These are phyloP conservation scores for Neoarius graeffei DNA, from an alignment of 2,113 vertebrate genomes.

Conservation along the genomic window DNA sequence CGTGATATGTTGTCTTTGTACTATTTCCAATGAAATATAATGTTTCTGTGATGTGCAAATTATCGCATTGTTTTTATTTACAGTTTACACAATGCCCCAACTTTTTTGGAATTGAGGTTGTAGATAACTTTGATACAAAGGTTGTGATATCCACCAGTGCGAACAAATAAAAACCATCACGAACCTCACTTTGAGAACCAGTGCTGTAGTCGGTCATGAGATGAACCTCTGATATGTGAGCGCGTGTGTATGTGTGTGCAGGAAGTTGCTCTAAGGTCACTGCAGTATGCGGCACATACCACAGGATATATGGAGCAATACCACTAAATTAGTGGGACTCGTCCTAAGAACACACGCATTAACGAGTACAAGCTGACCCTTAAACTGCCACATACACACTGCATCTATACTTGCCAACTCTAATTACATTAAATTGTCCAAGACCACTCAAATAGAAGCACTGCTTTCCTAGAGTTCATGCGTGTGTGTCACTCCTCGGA, in stretches of 20 bases:
- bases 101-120: too few relatives aligned
- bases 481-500: not conserved
- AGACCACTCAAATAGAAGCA: not conserved
- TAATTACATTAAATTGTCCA: not conserved
- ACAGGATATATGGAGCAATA: not conserved
- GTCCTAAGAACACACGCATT: not conserved
- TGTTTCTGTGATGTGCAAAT: too few relatives aligned
- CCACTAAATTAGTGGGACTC: slow-evolving; percentile 3
- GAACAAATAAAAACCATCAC: not conserved
- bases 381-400: not conserved
- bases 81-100: too few relatives aligned
- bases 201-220: not conserved
- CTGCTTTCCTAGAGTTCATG: not conserved
- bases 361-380: not conserved
- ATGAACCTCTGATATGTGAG: not conserved
- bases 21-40: too few relatives aligned
- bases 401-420: not conserved
- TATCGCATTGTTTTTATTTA: too few relatives aligned
- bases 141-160: not conserved
- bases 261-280: not conserved
- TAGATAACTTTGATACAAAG: not conserved
- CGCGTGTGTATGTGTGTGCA: not conserved
- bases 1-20: too few relatives aligned
- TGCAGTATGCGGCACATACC: not conserved
- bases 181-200: not conserved